Evolutionary conservation across 2,113 vertebrate species (phyloP).

Genomic region (Oncorhynchus tshawytscha): DNA sequence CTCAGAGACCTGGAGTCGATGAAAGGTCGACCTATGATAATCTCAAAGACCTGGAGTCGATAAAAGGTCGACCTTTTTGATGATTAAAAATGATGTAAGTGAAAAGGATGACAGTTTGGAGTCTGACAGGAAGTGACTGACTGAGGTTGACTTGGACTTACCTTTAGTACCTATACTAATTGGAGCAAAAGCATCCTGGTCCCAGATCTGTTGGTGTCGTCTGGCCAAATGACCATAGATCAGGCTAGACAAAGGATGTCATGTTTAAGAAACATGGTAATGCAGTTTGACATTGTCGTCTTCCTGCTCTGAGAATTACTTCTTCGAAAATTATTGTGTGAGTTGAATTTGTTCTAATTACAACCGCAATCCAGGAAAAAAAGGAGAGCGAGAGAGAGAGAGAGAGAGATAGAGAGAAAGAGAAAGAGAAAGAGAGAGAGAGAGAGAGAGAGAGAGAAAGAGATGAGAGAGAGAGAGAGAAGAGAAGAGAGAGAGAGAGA

Average conservation of each 20-base stretch:
- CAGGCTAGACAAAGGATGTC: too few species aligned
- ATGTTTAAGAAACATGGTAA: background rate
- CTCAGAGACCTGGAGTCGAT: too few species aligned
- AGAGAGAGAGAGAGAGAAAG: too few species aligned
- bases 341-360: background rate
- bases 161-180: background rate
- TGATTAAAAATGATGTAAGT: background rate
- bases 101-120: background rate
- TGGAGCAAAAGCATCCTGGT: too few species aligned
- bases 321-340: background rate
- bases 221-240: background rate
- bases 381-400: background rate
- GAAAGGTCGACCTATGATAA: background rate
- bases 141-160: background rate
- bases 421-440: too few species aligned
- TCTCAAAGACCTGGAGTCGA: background rate
- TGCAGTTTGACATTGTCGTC: background rate
- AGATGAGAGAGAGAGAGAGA: too few species aligned
- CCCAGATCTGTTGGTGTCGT: too few species aligned
- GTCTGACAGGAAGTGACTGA: background rate
- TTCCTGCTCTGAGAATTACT: background rate
- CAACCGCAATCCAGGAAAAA: background rate
- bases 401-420: too few species aligned
- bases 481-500: too few species aligned
- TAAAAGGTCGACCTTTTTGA: conserved; percentile 7